Conservation (phyloP, 2,888 invertebrate species). For the Lasius fuliginosus region DNA sequence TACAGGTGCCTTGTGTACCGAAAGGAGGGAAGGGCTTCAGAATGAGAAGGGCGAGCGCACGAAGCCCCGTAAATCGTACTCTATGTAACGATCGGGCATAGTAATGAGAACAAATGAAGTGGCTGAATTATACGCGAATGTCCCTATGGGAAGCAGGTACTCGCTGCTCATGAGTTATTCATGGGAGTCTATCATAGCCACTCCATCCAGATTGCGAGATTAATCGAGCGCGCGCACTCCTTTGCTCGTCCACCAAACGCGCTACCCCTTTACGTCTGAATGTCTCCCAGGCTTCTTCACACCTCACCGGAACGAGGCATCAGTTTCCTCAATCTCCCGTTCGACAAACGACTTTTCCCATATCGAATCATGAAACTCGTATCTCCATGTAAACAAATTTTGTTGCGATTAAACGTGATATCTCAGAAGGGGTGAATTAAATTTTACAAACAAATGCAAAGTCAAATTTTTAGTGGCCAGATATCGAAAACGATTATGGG, state of each 20-base stretch:
- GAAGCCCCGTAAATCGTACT: conserved; percentile 81
- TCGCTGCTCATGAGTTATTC: conserved; percentile 85
- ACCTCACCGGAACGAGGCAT: conserved; percentile 29
- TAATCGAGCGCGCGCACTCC: conserved; percentile 84
- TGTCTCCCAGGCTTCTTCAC: conserved; percentile 43
- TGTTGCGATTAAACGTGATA: background rate
- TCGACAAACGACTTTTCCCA: conserved; percentile 64
- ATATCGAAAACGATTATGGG: background rate
- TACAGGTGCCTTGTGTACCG: conserved; percentile 62
- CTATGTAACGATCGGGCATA: conserved; percentile 83
- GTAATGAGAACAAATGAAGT: conserved; percentile 86
- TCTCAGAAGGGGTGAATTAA: background rate
- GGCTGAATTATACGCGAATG: conserved; percentile 85
- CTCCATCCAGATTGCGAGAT: conserved; percentile 85
- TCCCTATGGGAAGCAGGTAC: conserved; percentile 81
- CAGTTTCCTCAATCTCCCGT: conserved; percentile 38
- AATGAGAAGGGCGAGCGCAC: conserved; percentile 60
- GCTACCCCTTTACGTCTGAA: conserved; percentile 64
- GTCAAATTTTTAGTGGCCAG: background rate
- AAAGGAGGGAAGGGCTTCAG: conserved; percentile 41
- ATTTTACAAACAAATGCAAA: background rate
- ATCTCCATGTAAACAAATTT: conserved; percentile 25
- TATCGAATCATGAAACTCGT: conserved; percentile 31
- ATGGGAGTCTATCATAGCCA: conserved; percentile 85
- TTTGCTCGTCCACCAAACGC: conserved; percentile 76